Base-by-base conservation (phyloP, 23 tunicate genomes). In the Trididemnum miniatum region DNA sequence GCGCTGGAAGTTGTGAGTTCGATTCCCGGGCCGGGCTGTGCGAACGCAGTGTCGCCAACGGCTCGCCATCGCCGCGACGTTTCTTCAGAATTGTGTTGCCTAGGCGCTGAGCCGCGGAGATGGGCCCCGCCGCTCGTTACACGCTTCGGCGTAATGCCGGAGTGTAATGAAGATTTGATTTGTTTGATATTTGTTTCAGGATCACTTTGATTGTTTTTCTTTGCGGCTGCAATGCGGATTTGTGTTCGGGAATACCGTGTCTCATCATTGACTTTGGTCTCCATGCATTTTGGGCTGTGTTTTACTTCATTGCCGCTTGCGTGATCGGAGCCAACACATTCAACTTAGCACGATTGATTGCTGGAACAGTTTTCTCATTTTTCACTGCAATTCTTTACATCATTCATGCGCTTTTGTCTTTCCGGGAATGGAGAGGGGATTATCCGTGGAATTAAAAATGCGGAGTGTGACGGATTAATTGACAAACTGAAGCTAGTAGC, bases 301-400 rank as follows among this genome's bases (percentile, higher is more conserved):
- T 91, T n/a, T 91, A 91, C 75, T 81, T 91, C 65, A 82, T 86
- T 26, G 97, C 91, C 15, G 87, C 97, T 23, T 79, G 84, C 51
- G 91, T 91, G n/a, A 60, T 36, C 22, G 88, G 88, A 0, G 91
- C 87, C 22, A 26, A 81, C 35, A 38, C 80, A 1, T 1, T 9
- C 25, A 30, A 37, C 1, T 52, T 29, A 9, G 35, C 57, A 1
- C 36, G 24, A 20, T 23, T 34, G 0, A 30, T 54, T 22, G 96
- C 86, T 2, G 83, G 85, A 27, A 36, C 89, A 23, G 83, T 80
- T 2, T 90, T 90, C 54, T 82, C 78, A 1, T 90, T 80, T 63
- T 40, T 90, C 35, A 65, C 71, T 44, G 51, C 77, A 1, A 36
- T 80, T 4, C 50, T 65, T 34, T 90, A 85, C 85, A 31, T 85